Conservation (phyloP, 2,113 vertebrate species). For the Eurypyga helias region DNA sequence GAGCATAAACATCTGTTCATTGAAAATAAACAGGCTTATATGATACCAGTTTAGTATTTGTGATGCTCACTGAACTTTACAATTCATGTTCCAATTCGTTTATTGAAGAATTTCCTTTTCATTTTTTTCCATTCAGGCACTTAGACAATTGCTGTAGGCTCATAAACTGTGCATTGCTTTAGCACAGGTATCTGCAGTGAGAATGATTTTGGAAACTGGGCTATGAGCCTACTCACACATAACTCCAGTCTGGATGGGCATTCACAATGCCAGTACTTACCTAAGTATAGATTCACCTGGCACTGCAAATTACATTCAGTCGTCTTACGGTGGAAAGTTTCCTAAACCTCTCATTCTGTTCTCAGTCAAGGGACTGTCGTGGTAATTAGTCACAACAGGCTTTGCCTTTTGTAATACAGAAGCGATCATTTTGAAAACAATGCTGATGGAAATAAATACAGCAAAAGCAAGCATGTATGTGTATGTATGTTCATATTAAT, state of each 20-base stretch:
- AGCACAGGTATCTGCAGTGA: accelerated
- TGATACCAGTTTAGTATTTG: not conserved
- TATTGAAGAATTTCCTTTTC: not conserved
- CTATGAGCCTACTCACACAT: accelerated
- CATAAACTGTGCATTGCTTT: not conserved
- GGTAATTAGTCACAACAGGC: not conserved
- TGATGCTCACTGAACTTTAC: not conserved
- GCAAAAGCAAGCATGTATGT: not conserved
- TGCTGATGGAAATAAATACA: not conserved
- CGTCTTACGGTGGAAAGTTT: not conserved
- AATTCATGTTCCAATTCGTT: not conserved
- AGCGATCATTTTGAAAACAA: not conserved
- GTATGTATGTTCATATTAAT: not conserved
- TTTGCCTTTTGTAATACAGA: not conserved
- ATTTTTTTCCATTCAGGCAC: not conserved
- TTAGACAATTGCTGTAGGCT: not conserved
- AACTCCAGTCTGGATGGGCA: not conserved
- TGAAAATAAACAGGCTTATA: not conserved
- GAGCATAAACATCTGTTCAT: not conserved
- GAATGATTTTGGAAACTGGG: not conserved
- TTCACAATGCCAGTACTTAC: not conserved
- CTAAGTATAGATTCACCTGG: not conserved
- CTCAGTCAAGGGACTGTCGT: not conserved
- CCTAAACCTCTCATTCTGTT: not conserved
- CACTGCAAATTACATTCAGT: not conserved